Evolutionary conservation across 2,113 vertebrate genomes (phyloP).

Genomic region (Mus spicilegus): DNA sequence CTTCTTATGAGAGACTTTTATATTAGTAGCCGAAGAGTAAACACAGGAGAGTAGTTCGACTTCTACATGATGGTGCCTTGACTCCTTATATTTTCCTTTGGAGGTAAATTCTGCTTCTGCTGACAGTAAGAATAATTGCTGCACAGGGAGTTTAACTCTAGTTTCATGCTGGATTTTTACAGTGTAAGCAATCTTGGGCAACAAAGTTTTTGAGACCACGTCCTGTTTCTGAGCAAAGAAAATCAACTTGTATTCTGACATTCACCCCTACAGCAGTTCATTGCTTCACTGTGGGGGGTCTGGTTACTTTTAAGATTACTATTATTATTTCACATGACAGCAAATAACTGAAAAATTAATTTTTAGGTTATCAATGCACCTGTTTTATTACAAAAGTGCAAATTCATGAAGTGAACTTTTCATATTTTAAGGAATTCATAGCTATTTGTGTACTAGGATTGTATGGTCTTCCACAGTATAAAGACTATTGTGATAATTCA

Average conservation of each 20-base stretch:
- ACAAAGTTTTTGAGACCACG: slow-evolving; percentile 36
- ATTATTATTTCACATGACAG: slow-evolving; percentile 14
- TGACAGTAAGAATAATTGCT: slow-evolving; percentile 72
- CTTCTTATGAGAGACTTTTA: slow-evolving; percentile 44
- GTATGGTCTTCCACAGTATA: not conserved
- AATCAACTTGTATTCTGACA: slow-evolving; percentile 52
- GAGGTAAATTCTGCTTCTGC: slow-evolving; percentile 68
- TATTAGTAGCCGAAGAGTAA: slow-evolving; percentile 1
- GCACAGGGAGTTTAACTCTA: slow-evolving; percentile 57
- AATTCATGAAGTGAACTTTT: not conserved
- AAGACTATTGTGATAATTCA: not conserved
- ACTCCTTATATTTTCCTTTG: slow-evolving; percentile 64
- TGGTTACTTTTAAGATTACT: slow-evolving; percentile 17
- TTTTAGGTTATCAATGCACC: not conserved
- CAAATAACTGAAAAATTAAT: not conserved
- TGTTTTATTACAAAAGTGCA: not conserved
- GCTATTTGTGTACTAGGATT: not conserved
- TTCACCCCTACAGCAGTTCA: not conserved
- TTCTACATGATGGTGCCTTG: slow-evolving; percentile 33
- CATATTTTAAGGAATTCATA: not conserved
- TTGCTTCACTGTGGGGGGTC: not conserved
- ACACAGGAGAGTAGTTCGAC: slow-evolving; percentile 31
- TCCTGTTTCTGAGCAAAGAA: slow-evolving; percentile 30
- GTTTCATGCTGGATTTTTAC: slow-evolving; percentile 65
- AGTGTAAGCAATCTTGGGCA: slow-evolving; percentile 60